Evolutionary conservation across 2,888 invertebrate genomes (phyloP), one percentile per base, ranked within the genome.

Genomic region (Drosophila merina): DNA sequence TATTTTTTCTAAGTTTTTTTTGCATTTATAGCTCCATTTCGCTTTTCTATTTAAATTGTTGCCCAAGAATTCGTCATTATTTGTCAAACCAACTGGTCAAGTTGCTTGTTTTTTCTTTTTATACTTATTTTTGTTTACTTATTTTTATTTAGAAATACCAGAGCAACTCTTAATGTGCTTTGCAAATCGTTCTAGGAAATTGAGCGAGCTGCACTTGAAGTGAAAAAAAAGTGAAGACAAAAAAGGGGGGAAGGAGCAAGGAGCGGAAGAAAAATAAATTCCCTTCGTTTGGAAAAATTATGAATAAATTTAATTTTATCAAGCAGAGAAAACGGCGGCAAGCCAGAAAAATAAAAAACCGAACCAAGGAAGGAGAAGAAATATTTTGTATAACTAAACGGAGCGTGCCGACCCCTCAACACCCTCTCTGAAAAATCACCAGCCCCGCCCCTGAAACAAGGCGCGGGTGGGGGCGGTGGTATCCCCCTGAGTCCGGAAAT

Each of bases 121-220:
- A 14, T 42, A 8, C 20, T 12, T 42, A 7, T 20, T 42, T 25
- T 42, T 42, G 4, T 44, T 4, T 25, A 12, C 4, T 20, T 25
- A 10, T 25, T 42, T 25, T 20, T 9, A 8, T 20, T 20, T 10
- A 7, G 8, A 44, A 25, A 44, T 12, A 14, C 40, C 48, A n/a
- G 10, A 33, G 44, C 6, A 7, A 9, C 50, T 33, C 59, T 52
- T 68, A 82, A 70, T 72, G 77, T 67, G 80, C 60, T 71, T 69
- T 69, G 76, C 83, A 80, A 80, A 82, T 79, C 57, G 76, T 82
- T 80, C 70, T 68, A 79, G 84, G 86, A 80, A 80, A 80, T 86
- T 83, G 74, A 80, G 86, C 72, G 74, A 74, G 72, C 77, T 86
- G 74, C 77, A 79, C 83, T 80, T 66, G 64, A 79, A 72, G 40